A percentile compares a stretch with the other conserved stretches of the same genome.
Evolutionary conservation across 2,888 invertebrate genomes (phyloP).

Genomic region (Hypomecis punctinalis): DNA sequence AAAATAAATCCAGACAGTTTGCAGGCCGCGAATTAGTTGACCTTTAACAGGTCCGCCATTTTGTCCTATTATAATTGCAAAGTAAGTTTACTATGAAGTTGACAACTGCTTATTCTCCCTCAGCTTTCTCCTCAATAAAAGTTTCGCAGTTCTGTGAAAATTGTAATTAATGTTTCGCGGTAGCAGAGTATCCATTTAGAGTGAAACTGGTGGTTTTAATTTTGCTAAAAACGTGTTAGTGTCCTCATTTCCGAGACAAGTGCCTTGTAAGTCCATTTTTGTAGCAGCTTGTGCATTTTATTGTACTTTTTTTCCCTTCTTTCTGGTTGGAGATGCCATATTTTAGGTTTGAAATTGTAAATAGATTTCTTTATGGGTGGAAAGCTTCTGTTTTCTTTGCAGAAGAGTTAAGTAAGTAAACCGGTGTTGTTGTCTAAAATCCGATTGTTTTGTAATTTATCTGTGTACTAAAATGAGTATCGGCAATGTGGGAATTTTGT

Average conservation of each 20-base stretch:
- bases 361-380: too few species aligned
- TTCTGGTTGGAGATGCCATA: too few species aligned
- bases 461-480: too few species aligned
- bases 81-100: neutral
- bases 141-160: slow-evolving; percentile 24
- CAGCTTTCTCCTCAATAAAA: neutral
- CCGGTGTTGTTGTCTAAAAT: too few species aligned
- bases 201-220: slow-evolving; percentile 67
- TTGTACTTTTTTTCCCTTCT: neutral
- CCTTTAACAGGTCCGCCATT: neutral
- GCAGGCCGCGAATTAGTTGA: too few species aligned
- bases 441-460: too few species aligned
- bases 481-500: too few species aligned
- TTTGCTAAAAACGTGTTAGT: slow-evolving; percentile 54
- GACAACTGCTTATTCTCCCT: too few species aligned
- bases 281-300: slow-evolving; percentile 26
- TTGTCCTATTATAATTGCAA: neutral
- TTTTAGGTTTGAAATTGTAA: too few species aligned
- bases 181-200: slow-evolving; percentile 64
- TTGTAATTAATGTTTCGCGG: slow-evolving; percentile 63
- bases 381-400: too few species aligned
- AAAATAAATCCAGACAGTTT: too few species aligned
- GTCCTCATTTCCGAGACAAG: slow-evolving; percentile 50
- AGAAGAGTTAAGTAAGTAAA: too few species aligned
- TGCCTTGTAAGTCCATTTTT: slow-evolving; percentile 38